Evolutionary conservation across 2,113 vertebrate genomes (phyloP), one percentile per base, ranked within the genome.

Genomic region (Lampris megalopsis): DNA sequence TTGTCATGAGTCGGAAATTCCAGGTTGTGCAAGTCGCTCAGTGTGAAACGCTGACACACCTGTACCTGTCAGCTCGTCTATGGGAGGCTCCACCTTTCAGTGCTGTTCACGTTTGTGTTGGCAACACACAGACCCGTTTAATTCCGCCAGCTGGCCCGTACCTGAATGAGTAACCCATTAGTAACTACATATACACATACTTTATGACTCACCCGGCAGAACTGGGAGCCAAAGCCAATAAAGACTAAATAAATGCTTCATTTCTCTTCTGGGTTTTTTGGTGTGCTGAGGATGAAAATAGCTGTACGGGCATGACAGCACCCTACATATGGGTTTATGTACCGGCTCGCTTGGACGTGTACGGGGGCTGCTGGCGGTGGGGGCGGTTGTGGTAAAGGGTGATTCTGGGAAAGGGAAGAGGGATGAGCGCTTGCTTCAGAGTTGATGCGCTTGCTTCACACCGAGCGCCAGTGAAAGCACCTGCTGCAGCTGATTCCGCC

Each of bases 1-100:
- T 80, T 74, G 13, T 65, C 37, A 4, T 87, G 87, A 87, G 45
- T 88, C 84, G 88, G 56, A 75, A 70, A 60, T 42, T 74, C 75
- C 11, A 9, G 54, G 48, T 84, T 88, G 73, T 74, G 60, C 71
- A 84, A 87, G 54, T 47, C 48, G 35, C 68, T 38, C 11, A 63
- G 54, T 45, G 50, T 63, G 4, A 65, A 52, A 53, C 53, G 70
- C 53, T 49, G 54, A 59, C 77, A 88, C 86, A 89, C 86, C 86
- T 89, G 81, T 80, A 64, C 1, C 38, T 24, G 52, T 67, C 60
- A 53, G 37, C 61, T 64, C 68, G n/a, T 68, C 59, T 9, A 36
- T 68, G n/a, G 10, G 52, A 57, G 64, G 56, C 73, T 77, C 79
- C 54, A 58, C 52, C 38, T 47, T 2, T 13, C 35, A 62, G 2